Conservation (phyloP, 1,140 invertebrate species). For the Chironomus striatipennis region DNA sequence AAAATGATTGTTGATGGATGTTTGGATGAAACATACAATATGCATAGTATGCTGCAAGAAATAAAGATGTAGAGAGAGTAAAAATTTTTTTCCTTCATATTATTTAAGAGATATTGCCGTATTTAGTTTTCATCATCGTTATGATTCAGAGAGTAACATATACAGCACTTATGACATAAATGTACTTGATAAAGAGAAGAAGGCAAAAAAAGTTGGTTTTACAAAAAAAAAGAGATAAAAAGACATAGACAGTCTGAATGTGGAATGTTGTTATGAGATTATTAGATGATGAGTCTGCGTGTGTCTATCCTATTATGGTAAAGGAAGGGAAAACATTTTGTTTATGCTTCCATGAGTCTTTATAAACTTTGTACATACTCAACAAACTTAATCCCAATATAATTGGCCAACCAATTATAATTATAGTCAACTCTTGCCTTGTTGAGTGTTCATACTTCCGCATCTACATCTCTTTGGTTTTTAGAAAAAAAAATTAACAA, state of each 20-base stretch:
- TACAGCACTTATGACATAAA: neutral
- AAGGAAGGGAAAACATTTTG: neutral
- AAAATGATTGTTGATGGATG: no score
- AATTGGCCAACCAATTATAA: constrained; percentile 7
- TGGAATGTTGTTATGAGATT: constrained; percentile 2
- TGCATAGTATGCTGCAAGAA: no score
- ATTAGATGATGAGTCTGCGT: neutral
- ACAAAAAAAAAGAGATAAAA: no score
- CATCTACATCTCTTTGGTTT: neutral
- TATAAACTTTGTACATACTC: neutral
- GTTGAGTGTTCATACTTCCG: neutral
- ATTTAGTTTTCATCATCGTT: constrained; percentile 13
- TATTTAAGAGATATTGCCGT: neutral
- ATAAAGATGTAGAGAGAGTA: no score
- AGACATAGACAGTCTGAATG: no score
- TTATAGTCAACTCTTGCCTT: neutral
- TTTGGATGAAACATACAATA: no score
- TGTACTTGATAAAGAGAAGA: neutral
- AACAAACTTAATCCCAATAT: neutral
- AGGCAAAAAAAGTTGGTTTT: neutral
- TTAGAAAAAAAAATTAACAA: no score
- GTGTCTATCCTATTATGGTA: neutral
- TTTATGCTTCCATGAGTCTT: neutral
- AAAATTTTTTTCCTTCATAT: no score
- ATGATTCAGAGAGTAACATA: neutral